Percentiles rank a stretch among this genome's conserved stretches.
Conservation (phyloP, 2,113 vertebrate species). For the Acrocephalus arundinaceus region DNA sequence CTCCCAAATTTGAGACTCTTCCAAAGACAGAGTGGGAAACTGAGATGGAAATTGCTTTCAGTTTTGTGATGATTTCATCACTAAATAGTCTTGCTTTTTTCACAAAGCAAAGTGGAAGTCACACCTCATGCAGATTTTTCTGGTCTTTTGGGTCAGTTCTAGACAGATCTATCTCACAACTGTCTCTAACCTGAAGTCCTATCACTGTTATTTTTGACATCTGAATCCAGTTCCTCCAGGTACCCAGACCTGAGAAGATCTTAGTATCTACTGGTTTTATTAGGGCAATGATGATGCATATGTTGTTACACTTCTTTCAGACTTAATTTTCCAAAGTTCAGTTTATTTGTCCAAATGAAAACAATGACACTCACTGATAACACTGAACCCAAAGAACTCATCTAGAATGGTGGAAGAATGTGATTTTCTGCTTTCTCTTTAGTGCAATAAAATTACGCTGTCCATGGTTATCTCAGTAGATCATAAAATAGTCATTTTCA, state of each 20-base stretch:
- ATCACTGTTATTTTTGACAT: background rate
- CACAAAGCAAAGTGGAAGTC: background rate
- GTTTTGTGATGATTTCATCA: background rate
- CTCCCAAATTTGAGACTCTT: background rate
- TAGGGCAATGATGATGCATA: background rate
- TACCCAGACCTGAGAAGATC: background rate
- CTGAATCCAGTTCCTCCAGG: background rate
- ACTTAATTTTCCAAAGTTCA: background rate
- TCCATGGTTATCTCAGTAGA: background rate
- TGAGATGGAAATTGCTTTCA: background rate
- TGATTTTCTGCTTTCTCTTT: background rate
- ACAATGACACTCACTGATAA: background rate
- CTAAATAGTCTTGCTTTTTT: background rate
- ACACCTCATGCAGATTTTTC: background rate
- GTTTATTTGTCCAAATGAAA: background rate
- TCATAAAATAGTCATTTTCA: background rate
- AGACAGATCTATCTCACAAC: background rate
- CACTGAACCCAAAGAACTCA: background rate
- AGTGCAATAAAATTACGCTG: background rate
- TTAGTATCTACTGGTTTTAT: background rate
- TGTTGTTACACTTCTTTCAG: background rate
- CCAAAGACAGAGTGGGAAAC: background rate
- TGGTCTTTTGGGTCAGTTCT: background rate
- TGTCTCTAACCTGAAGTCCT: background rate
- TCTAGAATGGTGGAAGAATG: background rate